Evolutionary conservation across 2,113 vertebrate species (phyloP).

Genomic region (Dicrurus megarhynchus): DNA sequence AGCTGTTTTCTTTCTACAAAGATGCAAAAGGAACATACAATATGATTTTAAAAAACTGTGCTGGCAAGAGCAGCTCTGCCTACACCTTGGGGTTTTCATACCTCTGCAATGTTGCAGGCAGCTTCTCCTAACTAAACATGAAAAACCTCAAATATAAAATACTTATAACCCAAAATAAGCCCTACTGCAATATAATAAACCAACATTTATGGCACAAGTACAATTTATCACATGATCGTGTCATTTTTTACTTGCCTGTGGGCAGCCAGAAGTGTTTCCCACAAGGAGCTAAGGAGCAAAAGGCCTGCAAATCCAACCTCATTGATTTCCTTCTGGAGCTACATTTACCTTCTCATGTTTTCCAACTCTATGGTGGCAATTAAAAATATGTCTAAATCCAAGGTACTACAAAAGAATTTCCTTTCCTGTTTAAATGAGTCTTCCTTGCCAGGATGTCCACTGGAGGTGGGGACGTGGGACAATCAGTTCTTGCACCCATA

Average conservation of each 20-base stretch:
- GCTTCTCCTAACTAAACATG: not conserved
- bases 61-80: not conserved
- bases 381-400: not conserved
- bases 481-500: rapidly evolving
- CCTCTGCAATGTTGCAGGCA: not conserved
- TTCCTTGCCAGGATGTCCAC: not conserved
- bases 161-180: not conserved
- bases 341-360: not conserved
- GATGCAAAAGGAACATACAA: not conserved
- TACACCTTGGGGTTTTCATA: not conserved
- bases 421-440: not conserved
- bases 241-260: not conserved
- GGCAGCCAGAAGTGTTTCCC: not conserved
- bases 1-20: not conserved
- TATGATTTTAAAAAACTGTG: not conserved
- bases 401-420: not conserved
- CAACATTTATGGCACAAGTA: not conserved
- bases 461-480: not conserved
- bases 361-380: not conserved
- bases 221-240: not conserved
- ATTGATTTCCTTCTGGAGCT: not conserved
- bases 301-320: not conserved
- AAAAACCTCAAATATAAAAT: not conserved
- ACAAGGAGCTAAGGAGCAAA: not conserved
- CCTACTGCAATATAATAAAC: not conserved